Base-by-base conservation (phyloP, 2,888 invertebrate species). In the Serripes groenlandicus region DNA sequence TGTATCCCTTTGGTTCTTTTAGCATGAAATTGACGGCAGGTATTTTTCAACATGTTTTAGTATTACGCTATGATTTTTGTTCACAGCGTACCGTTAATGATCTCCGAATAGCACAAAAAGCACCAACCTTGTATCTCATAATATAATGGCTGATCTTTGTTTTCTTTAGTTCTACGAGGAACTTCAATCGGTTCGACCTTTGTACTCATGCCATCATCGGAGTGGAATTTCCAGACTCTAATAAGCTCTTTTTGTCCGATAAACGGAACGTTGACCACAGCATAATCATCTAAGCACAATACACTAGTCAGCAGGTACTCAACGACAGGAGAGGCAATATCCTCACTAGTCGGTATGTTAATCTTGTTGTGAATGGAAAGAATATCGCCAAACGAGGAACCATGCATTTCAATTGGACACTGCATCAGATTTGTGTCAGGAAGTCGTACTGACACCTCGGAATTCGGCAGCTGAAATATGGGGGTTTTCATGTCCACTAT, bases 161-260 rank as follows among this genome's bases (percentile, higher is more conserved):
- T 83, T 21, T 54, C n/a, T 28, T 78, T 78, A 21, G 30, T 58
- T 62, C 78, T 75, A 15, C 21, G 23, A 7, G 72, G 75, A 7
- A 83, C 75, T 30, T 68, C 66, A 9, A 62, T 9, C 2, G 66
- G 54, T n/a, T 72, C 35, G 1, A 64, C 72, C 58, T 58, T 70
- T 34, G 68, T 37, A 7, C 54, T 37, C 34, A 72, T 28, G 26
- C 82, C 82, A 42, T 78, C 78, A 37, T 78, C 82, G 1, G 82
- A 83, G 15, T 58, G 28, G 30, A 83, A 83, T 49, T 83, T 83
- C 69, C 72, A 66, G 3, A 83, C 82, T 49, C 26, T 66, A 37
- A 83, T 32, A 35, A 70, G 30, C 9, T 62, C 68, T 11, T 28
- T n/a, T 5, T 30, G 15, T 0, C 78, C 82, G 15, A 83, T 21